Conservation (phyloP, 2,888 invertebrate species). For the Cheilosia grossa region DNA sequence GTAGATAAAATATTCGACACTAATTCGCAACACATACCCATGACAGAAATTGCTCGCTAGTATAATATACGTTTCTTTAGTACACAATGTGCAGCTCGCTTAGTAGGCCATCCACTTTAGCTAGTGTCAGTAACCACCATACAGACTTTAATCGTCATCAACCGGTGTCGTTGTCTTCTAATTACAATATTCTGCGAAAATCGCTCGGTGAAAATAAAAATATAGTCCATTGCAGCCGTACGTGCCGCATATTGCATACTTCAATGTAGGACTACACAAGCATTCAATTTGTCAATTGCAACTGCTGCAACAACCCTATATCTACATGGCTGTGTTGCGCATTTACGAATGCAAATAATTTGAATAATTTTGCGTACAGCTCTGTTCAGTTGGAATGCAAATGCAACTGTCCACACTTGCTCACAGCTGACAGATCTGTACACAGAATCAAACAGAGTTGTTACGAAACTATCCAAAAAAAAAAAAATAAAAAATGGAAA, state of each 20-base stretch:
- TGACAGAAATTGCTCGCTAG: neutral
- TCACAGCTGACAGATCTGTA: slow-evolving; percentile 26
- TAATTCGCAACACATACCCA: slow-evolving; percentile 18
- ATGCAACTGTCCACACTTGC: slow-evolving; percentile 7
- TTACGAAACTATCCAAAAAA: slow-evolving; percentile 27
- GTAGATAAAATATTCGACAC: slow-evolving; percentile 7
- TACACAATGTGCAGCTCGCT: slow-evolving; percentile 26
- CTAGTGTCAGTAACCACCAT: slow-evolving; percentile 1
- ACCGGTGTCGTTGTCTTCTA: slow-evolving; percentile 63
- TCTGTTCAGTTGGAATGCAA: slow-evolving; percentile 19
- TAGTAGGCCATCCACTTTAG: slow-evolving; percentile 66
- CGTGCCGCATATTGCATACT: slow-evolving; percentile 8
- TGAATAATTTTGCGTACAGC: slow-evolving; percentile 15
- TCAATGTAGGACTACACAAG: neutral
- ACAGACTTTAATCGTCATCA: slow-evolving; percentile 35
- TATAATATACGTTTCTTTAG: slow-evolving; percentile 12
- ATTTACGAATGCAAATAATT: slow-evolving; percentile 32
- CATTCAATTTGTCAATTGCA: slow-evolving; percentile 28
- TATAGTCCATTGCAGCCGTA: slow-evolving; percentile 10
- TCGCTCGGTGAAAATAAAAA: slow-evolving; percentile 21
- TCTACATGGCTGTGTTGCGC: neutral
- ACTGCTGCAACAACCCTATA: neutral
- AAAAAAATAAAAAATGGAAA: slow-evolving; percentile 14
- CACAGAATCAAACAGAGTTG: slow-evolving; percentile 12
- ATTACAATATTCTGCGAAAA: slow-evolving; percentile 56